Conservation (phyloP, 1,140 invertebrate genomes). For the Eurosta solidaginis region DNA sequence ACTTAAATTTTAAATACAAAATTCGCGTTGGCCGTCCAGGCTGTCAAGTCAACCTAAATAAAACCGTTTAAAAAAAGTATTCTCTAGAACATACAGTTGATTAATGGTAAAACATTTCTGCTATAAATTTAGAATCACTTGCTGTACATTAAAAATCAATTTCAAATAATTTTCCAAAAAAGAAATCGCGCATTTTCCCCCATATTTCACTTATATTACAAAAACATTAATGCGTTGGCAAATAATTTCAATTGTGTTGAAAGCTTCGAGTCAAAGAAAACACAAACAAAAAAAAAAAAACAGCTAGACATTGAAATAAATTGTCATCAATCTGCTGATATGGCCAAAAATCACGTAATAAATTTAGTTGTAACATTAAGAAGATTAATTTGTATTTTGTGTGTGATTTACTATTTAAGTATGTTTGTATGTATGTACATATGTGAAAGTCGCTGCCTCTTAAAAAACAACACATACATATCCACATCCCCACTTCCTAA, state of each 20-base stretch:
- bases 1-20: too few species aligned
- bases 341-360: slow-evolving; percentile 29
- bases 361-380: slow-evolving; percentile 44
- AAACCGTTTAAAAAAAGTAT: too few species aligned
- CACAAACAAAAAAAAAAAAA: background rate
- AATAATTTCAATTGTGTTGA: slow-evolving; percentile 25
- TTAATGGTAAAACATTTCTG: too few species aligned
- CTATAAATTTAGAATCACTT: too few species aligned
- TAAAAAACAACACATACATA: background rate
- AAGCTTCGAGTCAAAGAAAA: background rate
- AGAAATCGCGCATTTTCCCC: slow-evolving; percentile 12
- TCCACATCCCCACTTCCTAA: background rate
- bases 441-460: too few species aligned
- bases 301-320: slow-evolving; percentile 29
- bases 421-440: too few species aligned
- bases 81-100: too few species aligned
- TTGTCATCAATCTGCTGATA: slow-evolving; percentile 26
- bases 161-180: background rate
- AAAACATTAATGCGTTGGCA: background rate
- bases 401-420: background rate
- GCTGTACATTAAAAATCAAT: background rate
- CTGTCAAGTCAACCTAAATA: too few species aligned
- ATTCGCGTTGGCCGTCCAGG: too few species aligned
- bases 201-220: background rate
- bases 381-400: slow-evolving; percentile 53